phyloP scores from a whole-genome alignment of 2,797 vertebrate species.

The Rhinophrynus dorsalis region DNA sequence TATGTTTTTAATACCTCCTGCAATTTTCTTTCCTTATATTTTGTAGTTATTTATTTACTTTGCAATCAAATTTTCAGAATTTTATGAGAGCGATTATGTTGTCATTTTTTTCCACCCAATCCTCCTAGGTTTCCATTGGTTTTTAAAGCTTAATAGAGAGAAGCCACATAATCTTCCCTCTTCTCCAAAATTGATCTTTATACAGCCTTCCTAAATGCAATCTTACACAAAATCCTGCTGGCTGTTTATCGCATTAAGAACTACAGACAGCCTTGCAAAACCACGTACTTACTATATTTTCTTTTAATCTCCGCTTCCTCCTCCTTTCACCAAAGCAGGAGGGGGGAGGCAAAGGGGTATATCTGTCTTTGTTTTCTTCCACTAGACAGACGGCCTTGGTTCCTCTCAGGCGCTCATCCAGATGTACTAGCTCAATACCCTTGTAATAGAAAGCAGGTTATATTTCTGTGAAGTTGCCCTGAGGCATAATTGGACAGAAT shows the following conservation, averaged over 20 bases:
- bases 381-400: conserved; percentile 74
- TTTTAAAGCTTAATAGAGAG: conserved; percentile 32
- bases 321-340: conserved; percentile 47
- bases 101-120: conserved; percentile 29
- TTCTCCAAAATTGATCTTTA: conserved; percentile 40
- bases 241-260: conserved; percentile 78
- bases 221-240: conserved; percentile 70
- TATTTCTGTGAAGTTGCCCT: conserved; percentile 75
- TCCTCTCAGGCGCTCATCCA: conserved; percentile 73
- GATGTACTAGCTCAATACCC: conserved; percentile 71
- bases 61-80: conserved; percentile 14
- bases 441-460: conserved; percentile 78
- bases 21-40: background rate
- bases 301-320: conserved; percentile 57
- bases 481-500: conserved; percentile 71
- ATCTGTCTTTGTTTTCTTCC: conserved; percentile 81
- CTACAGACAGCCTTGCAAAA: conserved; percentile 74
- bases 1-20: conserved; percentile 9
- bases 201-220: conserved; percentile 66
- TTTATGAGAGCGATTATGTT: conserved; percentile 35
- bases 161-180: conserved; percentile 39
- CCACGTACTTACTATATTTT: conserved; percentile 79
- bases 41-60: background rate
- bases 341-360: conserved; percentile 60
- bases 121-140: conserved; percentile 18